Conservation (phyloP, 1,140 invertebrate genomes). For the Agrypnia vestita region DNA sequence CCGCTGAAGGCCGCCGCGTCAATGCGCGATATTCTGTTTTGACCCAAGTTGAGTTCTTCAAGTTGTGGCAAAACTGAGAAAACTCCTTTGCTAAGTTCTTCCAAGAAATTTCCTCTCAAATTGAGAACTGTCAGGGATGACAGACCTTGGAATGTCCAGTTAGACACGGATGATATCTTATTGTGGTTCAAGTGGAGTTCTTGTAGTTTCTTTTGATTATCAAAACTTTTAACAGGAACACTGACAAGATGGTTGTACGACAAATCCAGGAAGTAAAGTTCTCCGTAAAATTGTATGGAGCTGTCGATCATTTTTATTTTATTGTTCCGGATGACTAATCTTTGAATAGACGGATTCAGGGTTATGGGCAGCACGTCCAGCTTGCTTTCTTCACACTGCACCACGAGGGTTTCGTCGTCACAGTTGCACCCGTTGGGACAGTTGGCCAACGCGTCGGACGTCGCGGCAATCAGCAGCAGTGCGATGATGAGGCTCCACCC, state of each 20-base stretch:
- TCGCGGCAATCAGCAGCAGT: conserved; percentile 53
- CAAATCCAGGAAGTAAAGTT: conserved; percentile 87
- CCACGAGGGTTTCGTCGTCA: conserved; percentile 91
- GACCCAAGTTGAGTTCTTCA: conserved; percentile 89
- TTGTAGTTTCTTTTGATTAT: conserved; percentile 84
- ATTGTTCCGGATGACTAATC: conserved; percentile 87
- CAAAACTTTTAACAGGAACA: conserved; percentile 85
- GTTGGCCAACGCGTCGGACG: conserved; percentile 72
- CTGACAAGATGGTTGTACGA: conserved; percentile 88
- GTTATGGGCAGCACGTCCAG: conserved; percentile 93
- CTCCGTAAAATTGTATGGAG: conserved; percentile 89
- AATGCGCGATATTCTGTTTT: conserved; percentile 88
- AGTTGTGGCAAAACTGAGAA: conserved; percentile 84
- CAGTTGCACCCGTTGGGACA: conserved; percentile 88
- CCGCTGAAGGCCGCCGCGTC: conserved; percentile 86
- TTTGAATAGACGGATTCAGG: conserved; percentile 90
- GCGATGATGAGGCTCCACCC: conserved; percentile 24
- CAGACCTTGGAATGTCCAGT: conserved; percentile 86
- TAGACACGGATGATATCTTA: conserved; percentile 85
- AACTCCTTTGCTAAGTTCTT: conserved; percentile 82
- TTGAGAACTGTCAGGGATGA: conserved; percentile 85
- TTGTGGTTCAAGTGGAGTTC: conserved; percentile 90
- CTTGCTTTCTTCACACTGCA: conserved; percentile 87
- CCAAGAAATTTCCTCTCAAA: conserved; percentile 86
- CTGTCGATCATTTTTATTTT: conserved; percentile 90